A percentile compares a stretch with the other conserved stretches of the same genome.
Evolutionary conservation across 2,888 invertebrate species (phyloP).

Genomic region (Glyphotaelius pellucidus): DNA sequence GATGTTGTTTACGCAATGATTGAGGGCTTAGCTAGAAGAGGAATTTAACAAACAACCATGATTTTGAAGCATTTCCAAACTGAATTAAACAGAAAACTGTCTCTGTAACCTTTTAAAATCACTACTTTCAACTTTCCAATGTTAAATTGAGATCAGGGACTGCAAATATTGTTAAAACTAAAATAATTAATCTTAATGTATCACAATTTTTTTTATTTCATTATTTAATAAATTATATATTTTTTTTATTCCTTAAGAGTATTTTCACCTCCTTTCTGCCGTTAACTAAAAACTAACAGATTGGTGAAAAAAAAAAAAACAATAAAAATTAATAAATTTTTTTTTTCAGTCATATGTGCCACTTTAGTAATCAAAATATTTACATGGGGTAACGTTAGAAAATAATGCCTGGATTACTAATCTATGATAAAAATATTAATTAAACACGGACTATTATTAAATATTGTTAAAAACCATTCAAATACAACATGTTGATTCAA

Average conservation of each 20-base stretch:
- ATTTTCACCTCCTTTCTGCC: constrained; percentile 12
- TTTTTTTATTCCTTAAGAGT: constrained; percentile 42
- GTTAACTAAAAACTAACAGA: not conserved
- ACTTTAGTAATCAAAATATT: constrained; percentile 5
- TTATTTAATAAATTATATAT: constrained; percentile 42
- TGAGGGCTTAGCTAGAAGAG: too few species aligned
- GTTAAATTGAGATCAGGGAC: constrained; percentile 25
- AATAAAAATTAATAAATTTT: not conserved
- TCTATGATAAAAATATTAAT: not conserved
- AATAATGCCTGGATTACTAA: not conserved
- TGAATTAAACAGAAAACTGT: not conserved
- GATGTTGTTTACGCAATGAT: too few species aligned
- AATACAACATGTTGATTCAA: not conserved
- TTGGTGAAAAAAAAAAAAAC: constrained; percentile 18
- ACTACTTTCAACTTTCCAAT: not conserved
- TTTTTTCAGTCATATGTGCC: constrained; percentile 32
- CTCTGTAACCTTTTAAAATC: not conserved
- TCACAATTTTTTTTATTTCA: constrained; percentile 40
- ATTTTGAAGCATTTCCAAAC: not conserved
- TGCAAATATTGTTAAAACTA: constrained; percentile 30
- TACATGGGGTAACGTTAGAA: not conserved
- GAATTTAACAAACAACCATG: not conserved
- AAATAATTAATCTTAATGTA: constrained; percentile 34
- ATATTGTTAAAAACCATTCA: not conserved
- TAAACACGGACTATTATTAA: not conserved